Percentiles rank a stretch among this genome's conserved stretches.
Evolutionary conservation across 2,797 vertebrate species (phyloP).

Genomic region (Alfaro cultratus): DNA sequence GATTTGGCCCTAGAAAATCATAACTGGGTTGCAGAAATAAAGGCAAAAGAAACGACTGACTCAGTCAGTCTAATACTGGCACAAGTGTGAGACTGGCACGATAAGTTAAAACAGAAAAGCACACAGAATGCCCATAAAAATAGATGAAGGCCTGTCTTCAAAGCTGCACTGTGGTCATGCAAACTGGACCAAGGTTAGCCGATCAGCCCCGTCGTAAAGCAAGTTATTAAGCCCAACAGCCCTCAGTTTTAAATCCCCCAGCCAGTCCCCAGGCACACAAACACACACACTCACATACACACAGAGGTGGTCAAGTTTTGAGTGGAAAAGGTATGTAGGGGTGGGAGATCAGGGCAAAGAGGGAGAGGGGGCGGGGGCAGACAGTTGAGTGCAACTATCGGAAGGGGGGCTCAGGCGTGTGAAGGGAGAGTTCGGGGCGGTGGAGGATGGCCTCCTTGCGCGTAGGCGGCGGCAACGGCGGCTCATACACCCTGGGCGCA

Average conservation of each 20-base stretch:
- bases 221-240: slow-evolving; percentile 66
- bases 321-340: slow-evolving; percentile 51
- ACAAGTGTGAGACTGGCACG: slow-evolving; percentile 76
- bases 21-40: slow-evolving; percentile 66
- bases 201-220: slow-evolving; percentile 61
- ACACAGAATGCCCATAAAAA: slow-evolving; percentile 58
- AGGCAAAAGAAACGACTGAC: slow-evolving; percentile 62
- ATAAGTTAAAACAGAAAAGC: slow-evolving; percentile 53
- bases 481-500: slow-evolving; percentile 82
- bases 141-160: slow-evolving; percentile 56
- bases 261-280: slow-evolving; percentile 36
- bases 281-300: slow-evolving; percentile 47
- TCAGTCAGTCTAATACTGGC: slow-evolving; percentile 72
- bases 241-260: slow-evolving; percentile 51
- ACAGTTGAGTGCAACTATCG: slow-evolving; percentile 81
- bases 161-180: slow-evolving; percentile 64
- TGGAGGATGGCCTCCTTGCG: slow-evolving; percentile 88
- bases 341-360: slow-evolving; percentile 52
- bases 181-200: slow-evolving; percentile 77
- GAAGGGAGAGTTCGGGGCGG: slow-evolving; percentile 87
- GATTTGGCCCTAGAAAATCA: slow-evolving; percentile 72
- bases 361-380: slow-evolving; percentile 37
- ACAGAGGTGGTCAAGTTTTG: slow-evolving; percentile 73
- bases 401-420: slow-evolving; percentile 87
- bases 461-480: slow-evolving; percentile 83